Conservation (phyloP, 2,888 invertebrate genomes). For the Trachelus stipa region DNA sequence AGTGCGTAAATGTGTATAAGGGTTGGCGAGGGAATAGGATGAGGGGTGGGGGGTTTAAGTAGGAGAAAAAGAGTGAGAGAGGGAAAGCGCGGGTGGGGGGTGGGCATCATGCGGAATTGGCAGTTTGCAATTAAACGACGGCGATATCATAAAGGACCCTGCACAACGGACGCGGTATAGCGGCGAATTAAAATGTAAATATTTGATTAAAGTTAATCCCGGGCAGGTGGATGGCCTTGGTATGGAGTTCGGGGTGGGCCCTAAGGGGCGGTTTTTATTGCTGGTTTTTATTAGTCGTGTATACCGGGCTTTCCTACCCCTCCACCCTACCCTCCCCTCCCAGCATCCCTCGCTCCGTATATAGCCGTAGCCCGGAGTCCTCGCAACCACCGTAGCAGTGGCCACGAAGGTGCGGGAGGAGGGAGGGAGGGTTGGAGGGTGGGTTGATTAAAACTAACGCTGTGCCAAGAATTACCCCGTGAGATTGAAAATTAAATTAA, state of each 20-base stretch:
- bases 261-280: constrained; percentile 66
- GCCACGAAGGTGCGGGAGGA: constrained; percentile 21
- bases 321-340: constrained; percentile 31
- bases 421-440: constrained; percentile 34
- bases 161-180: constrained; percentile 10
- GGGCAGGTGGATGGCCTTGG: constrained; percentile 58
- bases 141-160: constrained; percentile 45
- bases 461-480: constrained; percentile 66
- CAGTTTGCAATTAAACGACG: constrained; percentile 61
- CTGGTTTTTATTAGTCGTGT: constrained; percentile 65
- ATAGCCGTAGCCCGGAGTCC: background rate
- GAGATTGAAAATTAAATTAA: constrained; percentile 68
- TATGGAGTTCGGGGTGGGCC: constrained; percentile 49
- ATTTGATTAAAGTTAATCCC: constrained; percentile 66
- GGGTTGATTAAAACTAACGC: constrained; percentile 55
- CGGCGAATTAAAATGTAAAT: constrained; percentile 65
- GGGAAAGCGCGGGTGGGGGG: background rate
- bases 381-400: background rate
- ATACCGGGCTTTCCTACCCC: constrained; percentile 46
- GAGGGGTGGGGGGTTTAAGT: background rate
- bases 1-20: background rate
- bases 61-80: background rate
- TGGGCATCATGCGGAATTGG: constrained; percentile 41
- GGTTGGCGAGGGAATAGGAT: background rate
- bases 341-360: constrained; percentile 16